phyloP scores from a whole-genome alignment of 37 sponge, comb jelly and placozoan species.

The Hormiphora californensis region DNA sequence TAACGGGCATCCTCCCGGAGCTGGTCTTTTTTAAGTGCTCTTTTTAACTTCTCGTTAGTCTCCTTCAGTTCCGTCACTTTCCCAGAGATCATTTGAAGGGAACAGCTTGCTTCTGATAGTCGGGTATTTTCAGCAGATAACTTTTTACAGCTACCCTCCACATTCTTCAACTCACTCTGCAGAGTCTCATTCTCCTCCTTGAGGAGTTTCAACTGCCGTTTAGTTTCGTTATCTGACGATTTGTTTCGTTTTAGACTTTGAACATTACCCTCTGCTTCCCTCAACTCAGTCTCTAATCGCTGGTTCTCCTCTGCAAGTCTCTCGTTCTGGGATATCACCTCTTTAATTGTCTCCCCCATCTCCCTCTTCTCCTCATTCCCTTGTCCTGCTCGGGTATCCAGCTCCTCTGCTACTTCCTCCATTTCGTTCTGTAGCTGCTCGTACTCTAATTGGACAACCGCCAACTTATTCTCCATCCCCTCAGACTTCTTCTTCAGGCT shows the following conservation, averaged over 20 bases:
- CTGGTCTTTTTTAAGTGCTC: constrained; percentile 32
- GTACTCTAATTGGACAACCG: constrained; percentile 9
- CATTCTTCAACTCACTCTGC: constrained; percentile 1
- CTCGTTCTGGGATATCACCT: constrained; percentile 25
- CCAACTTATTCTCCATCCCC: background rate
- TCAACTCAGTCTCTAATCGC: constrained; percentile 14
- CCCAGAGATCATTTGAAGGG: constrained; percentile 20
- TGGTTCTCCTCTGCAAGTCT: constrained; percentile 10
- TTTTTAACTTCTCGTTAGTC: constrained; percentile 12
- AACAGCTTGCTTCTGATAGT: constrained; percentile 11
- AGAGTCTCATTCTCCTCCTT: constrained; percentile 37
- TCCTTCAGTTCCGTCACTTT: constrained; percentile 37
- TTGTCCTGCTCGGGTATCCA: background rate
- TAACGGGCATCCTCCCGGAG: background rate
- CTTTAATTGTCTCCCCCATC: constrained; percentile 22
- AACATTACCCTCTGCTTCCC: background rate
- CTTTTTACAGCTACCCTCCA: constrained; percentile 13
- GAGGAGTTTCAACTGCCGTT: background rate
- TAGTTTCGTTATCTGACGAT: background rate
- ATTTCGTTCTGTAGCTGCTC: background rate
- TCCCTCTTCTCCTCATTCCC: background rate
- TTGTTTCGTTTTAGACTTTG: background rate
- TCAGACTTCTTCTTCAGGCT: constrained; percentile 50
- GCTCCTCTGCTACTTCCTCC: constrained; percentile 41
- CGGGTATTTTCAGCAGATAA: constrained; percentile 8